Evolutionary conservation across 35 echinoderm and acorn worm genomes (phyloP).

Genomic region (Lytechinus variegatus): DNA sequence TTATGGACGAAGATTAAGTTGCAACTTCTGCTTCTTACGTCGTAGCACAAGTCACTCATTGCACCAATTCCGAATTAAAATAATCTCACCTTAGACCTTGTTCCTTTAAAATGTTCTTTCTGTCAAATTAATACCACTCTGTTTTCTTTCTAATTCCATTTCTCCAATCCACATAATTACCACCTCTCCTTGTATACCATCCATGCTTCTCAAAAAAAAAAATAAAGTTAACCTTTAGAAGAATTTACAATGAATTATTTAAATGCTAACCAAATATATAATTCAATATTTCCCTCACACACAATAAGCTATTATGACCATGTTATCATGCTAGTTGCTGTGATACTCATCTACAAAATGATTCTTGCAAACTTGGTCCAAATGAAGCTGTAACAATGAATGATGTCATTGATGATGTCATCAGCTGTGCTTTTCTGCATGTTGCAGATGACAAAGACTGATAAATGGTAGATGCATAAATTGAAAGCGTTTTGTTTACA

Average conservation of each 20-base stretch:
- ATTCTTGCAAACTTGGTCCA: neutral
- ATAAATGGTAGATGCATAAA: neutral
- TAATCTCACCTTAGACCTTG: neutral
- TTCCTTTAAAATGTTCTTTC: neutral
- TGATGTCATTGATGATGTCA: constrained; percentile 9
- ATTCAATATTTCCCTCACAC: neutral
- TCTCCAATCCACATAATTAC: neutral
- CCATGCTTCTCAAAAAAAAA: neutral
- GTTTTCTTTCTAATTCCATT: neutral
- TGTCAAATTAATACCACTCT: neutral
- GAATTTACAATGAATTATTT: neutral
- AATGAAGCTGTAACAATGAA: neutral
- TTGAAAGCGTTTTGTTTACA: neutral
- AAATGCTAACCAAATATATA: neutral
- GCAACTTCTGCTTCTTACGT: neutral
- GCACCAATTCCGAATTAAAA: neutral
- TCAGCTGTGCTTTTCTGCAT: neutral
- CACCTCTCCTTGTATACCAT: neutral
- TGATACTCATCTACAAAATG: neutral
- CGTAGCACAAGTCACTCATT: neutral
- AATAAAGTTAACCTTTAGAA: neutral
- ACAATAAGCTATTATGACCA: constrained; percentile 4
- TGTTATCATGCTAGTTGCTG: neutral
- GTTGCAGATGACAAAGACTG: neutral
- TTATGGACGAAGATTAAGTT: neutral